phyloP scores from a whole-genome alignment of 2,888 invertebrate species.

The Plagiodera versicolora region DNA sequence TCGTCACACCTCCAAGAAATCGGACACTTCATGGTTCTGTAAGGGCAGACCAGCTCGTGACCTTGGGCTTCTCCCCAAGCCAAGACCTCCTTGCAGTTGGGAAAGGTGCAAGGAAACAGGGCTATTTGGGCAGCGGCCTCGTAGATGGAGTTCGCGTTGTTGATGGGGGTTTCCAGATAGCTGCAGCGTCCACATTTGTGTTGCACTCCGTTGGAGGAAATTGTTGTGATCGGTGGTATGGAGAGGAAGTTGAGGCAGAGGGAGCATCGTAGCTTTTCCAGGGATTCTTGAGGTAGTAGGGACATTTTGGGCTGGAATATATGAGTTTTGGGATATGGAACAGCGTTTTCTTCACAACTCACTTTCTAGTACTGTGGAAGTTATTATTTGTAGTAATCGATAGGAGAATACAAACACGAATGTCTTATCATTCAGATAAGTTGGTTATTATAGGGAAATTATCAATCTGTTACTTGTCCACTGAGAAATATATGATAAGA shows the following conservation, averaged over 20 bases:
- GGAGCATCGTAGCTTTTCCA: conserved; percentile 12
- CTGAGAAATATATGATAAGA: not conserved
- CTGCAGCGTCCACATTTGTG: conserved; percentile 20
- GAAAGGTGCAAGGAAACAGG: conserved; percentile 16
- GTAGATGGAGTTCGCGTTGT: conserved; percentile 9
- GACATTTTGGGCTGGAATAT: not conserved
- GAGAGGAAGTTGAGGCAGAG: conserved; percentile 16
- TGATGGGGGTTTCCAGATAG: conserved; percentile 6
- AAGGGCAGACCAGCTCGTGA: conserved; percentile 14
- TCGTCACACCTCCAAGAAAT: conserved; percentile 19
- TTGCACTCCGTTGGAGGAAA: conserved; percentile 7
- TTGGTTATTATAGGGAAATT: no score
- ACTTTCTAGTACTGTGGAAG: no score
- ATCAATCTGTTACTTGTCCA: no score
- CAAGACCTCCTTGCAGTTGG: conserved; percentile 11
- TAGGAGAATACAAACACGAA: no score
- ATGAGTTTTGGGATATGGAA: no score
- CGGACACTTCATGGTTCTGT: conserved; percentile 14
- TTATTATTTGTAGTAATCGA: no score
- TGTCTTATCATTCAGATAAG: no score
- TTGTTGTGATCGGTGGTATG: conserved; percentile 15
- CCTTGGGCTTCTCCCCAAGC: conserved; percentile 10
- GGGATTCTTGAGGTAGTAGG: not conserved
- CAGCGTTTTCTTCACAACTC: no score
- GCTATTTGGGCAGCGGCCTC: conserved; percentile 13